Evolutionary conservation across 2,113 vertebrate genomes (phyloP), one percentile per base, ranked within the genome.

Genomic region (Hucho hucho): DNA sequence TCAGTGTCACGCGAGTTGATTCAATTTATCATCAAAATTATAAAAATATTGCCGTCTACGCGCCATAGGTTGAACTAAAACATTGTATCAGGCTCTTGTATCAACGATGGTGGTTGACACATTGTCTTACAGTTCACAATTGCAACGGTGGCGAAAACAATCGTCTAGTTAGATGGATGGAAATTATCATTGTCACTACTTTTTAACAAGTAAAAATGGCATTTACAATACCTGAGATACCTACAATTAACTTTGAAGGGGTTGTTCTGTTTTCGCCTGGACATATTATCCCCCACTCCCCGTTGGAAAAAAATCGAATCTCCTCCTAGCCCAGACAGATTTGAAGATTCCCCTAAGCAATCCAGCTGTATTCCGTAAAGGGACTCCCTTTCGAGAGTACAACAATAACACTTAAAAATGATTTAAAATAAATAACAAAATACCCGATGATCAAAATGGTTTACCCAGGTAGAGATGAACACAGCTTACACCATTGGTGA

Each of bases 221-320:
- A 74, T 82, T 25, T 83, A 84, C 81, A 82, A 88, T 87, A 91
- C 83, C 88, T 89, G 79, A 16, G 83, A 93, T 94, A 94, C 93
- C 89, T 94, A 94, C 93, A 94, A 90, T 94, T 82, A 88, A 94
- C 93, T 94, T 92, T 94, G 91, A 94, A 94, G 80, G 93, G 93
- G 87, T 92, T 94, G 90, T 88, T 93, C 88, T 94, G 93, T 94
- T 94, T 94, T 76, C 93, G 88, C 81, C 92, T 93, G 85, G 93
- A 93, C 93, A 94, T 94, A 94, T 92, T 93, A 93, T 64, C 73
- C 86, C 73, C 84, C 81, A 85, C 82, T 88, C 77, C 84, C 79
- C 77, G 78, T 64, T 75, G 85, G 72, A 37, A 78, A 79, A 78
- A 75, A 78, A 73, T 76, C 87, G 83, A 85, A 83, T 87, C 81